Base-by-base conservation (phyloP, 92 coral and sea anemone genomes). In the Palythoa grandis region DNA sequence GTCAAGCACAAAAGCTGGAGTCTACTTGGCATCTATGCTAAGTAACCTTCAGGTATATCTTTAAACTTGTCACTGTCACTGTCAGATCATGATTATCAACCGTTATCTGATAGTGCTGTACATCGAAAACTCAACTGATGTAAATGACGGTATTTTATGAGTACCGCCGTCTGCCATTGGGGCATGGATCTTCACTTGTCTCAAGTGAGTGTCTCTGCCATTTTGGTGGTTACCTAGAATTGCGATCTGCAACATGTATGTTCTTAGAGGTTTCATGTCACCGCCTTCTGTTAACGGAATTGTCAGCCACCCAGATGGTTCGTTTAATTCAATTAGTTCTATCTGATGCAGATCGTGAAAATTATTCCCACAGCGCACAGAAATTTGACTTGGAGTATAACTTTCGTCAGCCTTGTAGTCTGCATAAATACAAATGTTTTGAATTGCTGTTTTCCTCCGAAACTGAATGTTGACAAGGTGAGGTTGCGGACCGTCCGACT, bases 401-500 rank as follows among this genome's bases (percentile, higher is more conserved):
- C 99, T 96, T 79, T 96, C 99, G 88, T 96, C 99, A 11, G 98
- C 93, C 76, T 96, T 96, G 91, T 95, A 96, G 74, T 96, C 99
- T 2, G 96, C 98, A 86, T 93, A 96, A 65, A 96, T 77, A 25
- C 95, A 95, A 53, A 96, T 90, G 87, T 96, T 96, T 74, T 96
- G 94, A 29, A 96, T 91, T 10, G 98, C 92, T 56, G 99, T 96
- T 70, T 96, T 96, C 14, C 99, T 96, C 1, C 95, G 93, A 86
- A 96, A 96, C 63, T 96, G 98, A 65, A 96, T 92, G 87, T 93
- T 96, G n/a, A 96, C 93, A 65, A 95, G 90, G 76, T 96, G 99
- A 3, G 99, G 99, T 82, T 96, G 99, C 0, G 99, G 98, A 2
- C 99, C 99, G 86, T 96, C 99, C n/a, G 98, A 95, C 82, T 96